Evolutionary conservation across 2,888 invertebrate species (phyloP).

Genomic region (Argyresthia goedartella): DNA sequence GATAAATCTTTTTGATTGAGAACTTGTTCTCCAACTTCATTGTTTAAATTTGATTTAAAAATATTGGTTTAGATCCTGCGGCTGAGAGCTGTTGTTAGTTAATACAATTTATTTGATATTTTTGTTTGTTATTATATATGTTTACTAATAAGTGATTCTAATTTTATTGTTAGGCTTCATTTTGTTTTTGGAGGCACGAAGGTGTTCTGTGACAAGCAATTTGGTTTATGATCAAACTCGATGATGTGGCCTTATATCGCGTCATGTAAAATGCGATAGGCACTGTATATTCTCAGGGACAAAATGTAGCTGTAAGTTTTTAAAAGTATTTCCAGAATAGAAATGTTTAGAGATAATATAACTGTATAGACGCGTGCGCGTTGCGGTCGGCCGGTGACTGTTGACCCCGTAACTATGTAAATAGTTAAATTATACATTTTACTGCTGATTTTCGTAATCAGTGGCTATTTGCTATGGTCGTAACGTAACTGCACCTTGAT

Average conservation of each 20-base stretch:
- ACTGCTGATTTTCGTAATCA: neutral
- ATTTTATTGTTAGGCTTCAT: neutral
- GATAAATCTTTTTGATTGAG: too few species aligned
- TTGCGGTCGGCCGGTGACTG: constrained; percentile 12
- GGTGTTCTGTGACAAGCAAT: neutral
- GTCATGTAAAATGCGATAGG: constrained; percentile 1
- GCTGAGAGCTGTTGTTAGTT: constrained; percentile 11
- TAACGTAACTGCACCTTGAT: too few species aligned
- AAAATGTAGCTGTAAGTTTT: constrained; percentile 5
- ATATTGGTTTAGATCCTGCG: neutral
- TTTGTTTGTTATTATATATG: constrained; percentile 2
- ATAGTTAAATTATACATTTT: constrained; percentile 23
- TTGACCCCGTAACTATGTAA: constrained; percentile 20
- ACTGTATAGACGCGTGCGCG: constrained; percentile 3
- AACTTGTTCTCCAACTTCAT: too few species aligned
- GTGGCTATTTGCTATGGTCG: too few species aligned
- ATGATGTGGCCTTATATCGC: constrained; percentile 46
- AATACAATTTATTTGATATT: constrained; percentile 6
- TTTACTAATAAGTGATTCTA: neutral
- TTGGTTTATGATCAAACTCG: constrained; percentile 24
- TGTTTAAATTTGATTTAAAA: too few species aligned
- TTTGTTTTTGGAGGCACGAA: neutral
- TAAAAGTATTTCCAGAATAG: constrained; percentile 1
- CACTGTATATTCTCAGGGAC: constrained; percentile 5
- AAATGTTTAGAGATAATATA: neutral